A percentile compares a stretch with the other conserved stretches of the same genome.
Conservation (phyloP, 2,797 vertebrate genomes). For the Neopelma chrysocephalum region DNA sequence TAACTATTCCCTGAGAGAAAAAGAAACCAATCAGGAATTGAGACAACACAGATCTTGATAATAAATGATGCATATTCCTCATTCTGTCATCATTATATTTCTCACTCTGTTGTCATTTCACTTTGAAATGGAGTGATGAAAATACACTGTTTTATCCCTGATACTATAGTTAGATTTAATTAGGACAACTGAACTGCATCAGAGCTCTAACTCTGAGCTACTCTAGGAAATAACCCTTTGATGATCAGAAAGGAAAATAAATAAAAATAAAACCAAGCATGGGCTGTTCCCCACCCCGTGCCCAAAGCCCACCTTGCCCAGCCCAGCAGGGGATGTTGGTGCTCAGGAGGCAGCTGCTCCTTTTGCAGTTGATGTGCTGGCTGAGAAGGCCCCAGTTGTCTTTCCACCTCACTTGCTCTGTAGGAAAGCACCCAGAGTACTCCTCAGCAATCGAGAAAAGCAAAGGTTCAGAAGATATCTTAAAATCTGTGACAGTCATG, state of each 20-base stretch:
- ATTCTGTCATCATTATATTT: not conserved
- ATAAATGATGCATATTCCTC: not conserved
- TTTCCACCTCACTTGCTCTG: not conserved
- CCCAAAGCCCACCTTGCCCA: not conserved
- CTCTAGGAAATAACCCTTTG: not conserved
- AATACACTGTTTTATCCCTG: not conserved
- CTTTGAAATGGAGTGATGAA: not conserved
- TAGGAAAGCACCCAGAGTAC: not conserved
- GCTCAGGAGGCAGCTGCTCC: not conserved
- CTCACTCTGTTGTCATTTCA: not conserved
- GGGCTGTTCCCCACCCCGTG: too few relatives aligned
- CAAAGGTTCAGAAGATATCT: not conserved
- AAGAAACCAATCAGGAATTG: not conserved
- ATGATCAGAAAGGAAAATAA: not conserved
- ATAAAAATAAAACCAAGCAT: fast-evolving
- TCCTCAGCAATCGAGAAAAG: not conserved
- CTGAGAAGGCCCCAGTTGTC: fast-evolving
- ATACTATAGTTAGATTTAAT: not conserved
- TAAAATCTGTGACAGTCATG: not conserved
- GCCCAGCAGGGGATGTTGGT: fast-evolving
- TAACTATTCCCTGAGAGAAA: not conserved
- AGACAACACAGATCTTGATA: not conserved
- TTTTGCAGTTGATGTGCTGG: fast-evolving
- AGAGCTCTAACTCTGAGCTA: not conserved
- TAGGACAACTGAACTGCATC: not conserved